Percentiles rank a stretch among this genome's conserved stretches.
Conservation (phyloP, 2,113 vertebrate species). For the Phrynosoma blainvillii region DNA sequence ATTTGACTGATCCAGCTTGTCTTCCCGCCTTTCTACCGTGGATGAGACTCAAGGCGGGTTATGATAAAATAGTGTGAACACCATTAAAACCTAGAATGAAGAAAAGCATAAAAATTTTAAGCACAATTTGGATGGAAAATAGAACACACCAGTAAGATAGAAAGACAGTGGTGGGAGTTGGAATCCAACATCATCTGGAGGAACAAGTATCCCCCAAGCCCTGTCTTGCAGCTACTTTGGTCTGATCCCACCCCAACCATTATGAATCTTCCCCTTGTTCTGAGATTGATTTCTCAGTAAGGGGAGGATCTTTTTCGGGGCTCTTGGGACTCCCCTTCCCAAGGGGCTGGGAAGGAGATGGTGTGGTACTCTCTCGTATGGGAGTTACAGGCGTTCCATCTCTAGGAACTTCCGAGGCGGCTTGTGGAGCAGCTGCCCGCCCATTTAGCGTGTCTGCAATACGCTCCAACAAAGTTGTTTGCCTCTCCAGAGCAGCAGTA, state of each 20-base stretch:
- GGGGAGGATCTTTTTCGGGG: neutral
- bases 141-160: neutral
- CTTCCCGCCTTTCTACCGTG: neutral
- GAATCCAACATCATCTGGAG: neutral
- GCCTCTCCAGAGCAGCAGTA: constrained; percentile 1
- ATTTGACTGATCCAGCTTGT: neutral
- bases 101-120: neutral
- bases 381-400: neutral
- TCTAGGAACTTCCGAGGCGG: neutral
- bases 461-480: constrained; percentile 19
- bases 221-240: neutral
- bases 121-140: too few species aligned
- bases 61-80: neutral
- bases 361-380: neutral
- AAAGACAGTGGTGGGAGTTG: neutral
- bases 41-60: neutral
- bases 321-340: too few species aligned
- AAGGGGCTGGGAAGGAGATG: neutral
- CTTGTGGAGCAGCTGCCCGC: neutral
- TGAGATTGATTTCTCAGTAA: neutral
- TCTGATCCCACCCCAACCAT: neutral
- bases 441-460: neutral
- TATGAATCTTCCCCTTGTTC: neutral
- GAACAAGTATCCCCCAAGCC: neutral
- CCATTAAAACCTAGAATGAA: neutral